Percentiles rank a stretch among this genome's conserved stretches.
phyloP scores from a whole-genome alignment of 2,113 vertebrate species.

The Piaya cayana region DNA sequence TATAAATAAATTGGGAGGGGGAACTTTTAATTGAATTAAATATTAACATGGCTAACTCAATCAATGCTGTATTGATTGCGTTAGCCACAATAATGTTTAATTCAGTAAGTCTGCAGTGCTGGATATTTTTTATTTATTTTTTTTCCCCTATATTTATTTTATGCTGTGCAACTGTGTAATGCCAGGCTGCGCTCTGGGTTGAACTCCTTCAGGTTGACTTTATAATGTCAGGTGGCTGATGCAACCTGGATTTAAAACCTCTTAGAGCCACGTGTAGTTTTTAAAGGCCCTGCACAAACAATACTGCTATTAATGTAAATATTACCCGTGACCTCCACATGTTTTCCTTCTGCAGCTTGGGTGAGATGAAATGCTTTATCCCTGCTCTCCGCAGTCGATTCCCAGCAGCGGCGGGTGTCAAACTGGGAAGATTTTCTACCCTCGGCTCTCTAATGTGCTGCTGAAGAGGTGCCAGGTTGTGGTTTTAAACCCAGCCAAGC shows the following conservation, averaged over 20 bases:
- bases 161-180: background rate
- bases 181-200: background rate
- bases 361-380: fast-evolving
- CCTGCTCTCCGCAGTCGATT: background rate
- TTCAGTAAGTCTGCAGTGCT: slow-evolving; percentile 27
- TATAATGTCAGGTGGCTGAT: background rate
- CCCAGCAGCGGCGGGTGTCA: background rate
- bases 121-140: background rate
- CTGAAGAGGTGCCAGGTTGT: slow-evolving; percentile 31
- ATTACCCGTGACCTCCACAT: fast-evolving
- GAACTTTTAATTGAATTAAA: slow-evolving; percentile 54
- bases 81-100: slow-evolving; percentile 55
- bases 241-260: background rate
- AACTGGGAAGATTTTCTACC: background rate
- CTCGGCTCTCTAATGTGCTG: background rate
- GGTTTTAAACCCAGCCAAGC: slow-evolving; percentile 26
- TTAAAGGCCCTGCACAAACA: background rate
- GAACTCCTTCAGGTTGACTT: background rate
- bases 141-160: background rate
- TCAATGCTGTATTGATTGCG: slow-evolving; percentile 38
- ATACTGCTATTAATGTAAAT: background rate
- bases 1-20: background rate
- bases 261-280: background rate
- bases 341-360: background rate
- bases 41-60: slow-evolving; percentile 48